Percentiles rank a stretch among this genome's conserved stretches.
Conservation (phyloP, 2,797 vertebrate genomes). For the Tokudaia tokunoshimensis region DNA sequence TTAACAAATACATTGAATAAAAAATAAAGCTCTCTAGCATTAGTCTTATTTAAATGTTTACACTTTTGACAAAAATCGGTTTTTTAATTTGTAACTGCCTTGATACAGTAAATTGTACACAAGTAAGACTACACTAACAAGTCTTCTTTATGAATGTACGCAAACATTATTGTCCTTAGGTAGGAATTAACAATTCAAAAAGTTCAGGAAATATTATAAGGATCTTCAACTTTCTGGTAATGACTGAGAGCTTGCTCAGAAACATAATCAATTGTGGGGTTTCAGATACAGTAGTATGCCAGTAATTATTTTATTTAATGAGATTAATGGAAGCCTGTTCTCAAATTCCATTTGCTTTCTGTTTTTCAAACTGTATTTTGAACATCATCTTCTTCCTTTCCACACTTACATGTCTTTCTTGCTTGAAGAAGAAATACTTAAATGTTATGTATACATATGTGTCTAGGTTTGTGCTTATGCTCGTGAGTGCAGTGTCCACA, state of each 20-base stretch:
- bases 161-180: background rate
- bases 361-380: background rate
- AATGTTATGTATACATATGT: background rate
- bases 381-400: background rate
- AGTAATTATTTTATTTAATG: background rate
- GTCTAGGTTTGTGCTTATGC: background rate
- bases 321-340: background rate
- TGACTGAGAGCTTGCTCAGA: background rate
- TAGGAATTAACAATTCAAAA: slow-evolving; percentile 6
- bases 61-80: background rate
- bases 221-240: background rate
- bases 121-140: background rate
- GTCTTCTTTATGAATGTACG: background rate
- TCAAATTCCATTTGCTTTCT: slow-evolving; percentile 11
- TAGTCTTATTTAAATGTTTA: background rate
- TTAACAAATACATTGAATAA: background rate
- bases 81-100: background rate
- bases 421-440: background rate
- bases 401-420: background rate
- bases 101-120: background rate
- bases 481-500: no score
- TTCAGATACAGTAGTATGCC: background rate
- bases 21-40: background rate
- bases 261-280: background rate
- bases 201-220: background rate